phyloP scores from a whole-genome alignment of 2,113 vertebrate species.

The Murina feae region DNA sequence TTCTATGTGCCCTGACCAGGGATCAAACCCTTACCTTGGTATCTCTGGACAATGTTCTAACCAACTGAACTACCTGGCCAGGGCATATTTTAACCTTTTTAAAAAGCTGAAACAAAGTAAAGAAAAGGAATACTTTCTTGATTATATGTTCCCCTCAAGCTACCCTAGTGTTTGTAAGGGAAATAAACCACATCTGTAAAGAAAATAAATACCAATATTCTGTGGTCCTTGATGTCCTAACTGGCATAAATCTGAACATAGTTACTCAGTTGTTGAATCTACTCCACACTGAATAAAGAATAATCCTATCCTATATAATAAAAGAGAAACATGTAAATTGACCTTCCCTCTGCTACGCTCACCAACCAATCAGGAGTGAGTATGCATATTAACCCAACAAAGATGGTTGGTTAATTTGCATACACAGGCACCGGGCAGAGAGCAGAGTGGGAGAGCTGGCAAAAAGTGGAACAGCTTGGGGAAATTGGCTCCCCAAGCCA shows the following conservation, averaged over 20 bases:
- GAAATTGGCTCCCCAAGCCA: no score
- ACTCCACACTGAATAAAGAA: not conserved
- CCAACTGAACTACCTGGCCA: not conserved
- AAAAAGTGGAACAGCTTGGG: no score
- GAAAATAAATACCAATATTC: conserved; percentile 24
- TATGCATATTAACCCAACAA: no score
- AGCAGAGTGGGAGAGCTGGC: no score
- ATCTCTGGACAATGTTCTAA: not conserved
- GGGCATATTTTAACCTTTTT: not conserved
- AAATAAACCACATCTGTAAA: not conserved
- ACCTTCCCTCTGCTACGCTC: no score
- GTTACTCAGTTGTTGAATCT: conserved; percentile 10
- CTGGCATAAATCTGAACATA: conserved; percentile 4
- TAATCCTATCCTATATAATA: no score
- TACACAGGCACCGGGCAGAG: no score
- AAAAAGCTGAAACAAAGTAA: not conserved
- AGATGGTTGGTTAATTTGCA: no score
- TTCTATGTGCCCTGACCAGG: not conserved
- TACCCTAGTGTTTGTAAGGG: no score
- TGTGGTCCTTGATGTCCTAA: conserved; percentile 2
- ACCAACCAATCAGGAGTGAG: no score
- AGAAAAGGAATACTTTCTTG: not conserved
- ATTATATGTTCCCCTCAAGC: no score
- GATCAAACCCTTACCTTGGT: not conserved
- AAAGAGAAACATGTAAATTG: no score